Conservation (phyloP, 2,113 vertebrate species). For the Malurus melanocephalus region DNA sequence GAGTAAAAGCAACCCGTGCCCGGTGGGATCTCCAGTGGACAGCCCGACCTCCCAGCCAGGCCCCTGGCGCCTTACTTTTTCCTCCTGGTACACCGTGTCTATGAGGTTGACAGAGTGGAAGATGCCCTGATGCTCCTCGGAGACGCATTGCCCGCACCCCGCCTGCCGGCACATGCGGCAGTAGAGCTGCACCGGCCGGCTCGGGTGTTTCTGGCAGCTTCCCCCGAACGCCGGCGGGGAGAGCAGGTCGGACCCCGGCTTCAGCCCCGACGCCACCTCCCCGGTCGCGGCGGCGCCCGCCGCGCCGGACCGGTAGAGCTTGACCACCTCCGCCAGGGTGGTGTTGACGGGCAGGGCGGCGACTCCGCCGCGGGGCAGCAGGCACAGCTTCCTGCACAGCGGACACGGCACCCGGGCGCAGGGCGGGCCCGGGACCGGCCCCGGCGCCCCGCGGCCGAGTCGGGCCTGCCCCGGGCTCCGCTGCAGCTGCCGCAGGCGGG, state of each 20-base stretch:
- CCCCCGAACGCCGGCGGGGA: neutral
- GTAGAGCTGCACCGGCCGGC: conserved; percentile 55
- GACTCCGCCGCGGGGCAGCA: conserved; percentile 47
- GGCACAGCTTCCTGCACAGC: conserved; percentile 56
- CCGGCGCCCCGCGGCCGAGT: neutral
- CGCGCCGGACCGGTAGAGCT: conserved; percentile 2
- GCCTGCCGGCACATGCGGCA: conserved; percentile 62
- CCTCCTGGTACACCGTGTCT: conserved; percentile 65
- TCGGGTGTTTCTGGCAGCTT: conserved; percentile 51
- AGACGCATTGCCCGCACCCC: conserved; percentile 65
- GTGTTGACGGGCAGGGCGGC: conserved; percentile 57
- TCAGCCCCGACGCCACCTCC: neutral
- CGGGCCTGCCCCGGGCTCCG: neutral
- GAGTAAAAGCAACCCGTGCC: too few species aligned
- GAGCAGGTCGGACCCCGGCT: neutral
- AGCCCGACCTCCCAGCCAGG: neutral
- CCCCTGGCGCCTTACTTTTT: conserved; percentile 41
- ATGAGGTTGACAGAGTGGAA: conserved; percentile 71
- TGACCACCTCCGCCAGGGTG: conserved; percentile 60
- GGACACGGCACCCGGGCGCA: conserved; percentile 34
- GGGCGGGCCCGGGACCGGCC: neutral
- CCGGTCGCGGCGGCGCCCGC: neutral
- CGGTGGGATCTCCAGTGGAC: rapidly evolving
- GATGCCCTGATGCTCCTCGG: conserved; percentile 60
- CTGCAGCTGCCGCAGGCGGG: neutral